Evolutionary conservation across 2,113 vertebrate species (phyloP), one percentile per base, ranked within the genome.

Genomic region (Charadrius vociferus): DNA sequence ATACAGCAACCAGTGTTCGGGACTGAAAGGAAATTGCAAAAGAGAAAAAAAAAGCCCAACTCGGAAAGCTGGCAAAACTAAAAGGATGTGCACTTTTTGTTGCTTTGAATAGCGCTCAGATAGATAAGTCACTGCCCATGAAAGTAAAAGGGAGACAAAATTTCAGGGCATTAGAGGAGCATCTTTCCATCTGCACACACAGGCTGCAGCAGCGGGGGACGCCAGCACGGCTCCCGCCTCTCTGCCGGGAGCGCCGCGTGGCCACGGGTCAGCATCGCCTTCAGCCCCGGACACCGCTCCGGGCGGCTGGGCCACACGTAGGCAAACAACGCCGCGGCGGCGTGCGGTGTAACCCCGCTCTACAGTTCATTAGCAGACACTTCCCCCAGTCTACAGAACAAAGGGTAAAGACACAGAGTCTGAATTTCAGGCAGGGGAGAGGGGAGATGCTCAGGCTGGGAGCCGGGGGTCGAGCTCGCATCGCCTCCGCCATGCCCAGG

Each of bases 301-400:
- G 3, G 32, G 55, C 14, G 8, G 45, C 49, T 26, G 74, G 68
- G 13, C 27, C 55, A 16, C 43, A 4, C 1, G 2, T 1, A 5
- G 58, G 41, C 53, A 52, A 27, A 26, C 19, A 30, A 3, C 32
- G 22, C 17, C 52, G 4, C 43, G 19, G 4, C 43, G 19, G n/a
- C 3, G 1, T 4, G 19, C 3, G 62, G 74, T 2, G 27, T 4
- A 14, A 20, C 36, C 53, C 41, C 0, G 1, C 3, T 3, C 11
- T 6, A 3, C 14, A 7, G 49, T 2, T 9, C 20, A 0, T 8
- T 7, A 23, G 32, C 47, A n/a, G 32, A 12, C n/a, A 4, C 29
- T 24, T 36, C 45, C 70, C 50, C 56, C 17, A 3, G 24, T 15
- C 41, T 10, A 17, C 0, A 1, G 43, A 56, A 55, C 41, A n/a